Conservation (phyloP, 2,797 vertebrate species). For the Sphaeramia orbicularis region DNA sequence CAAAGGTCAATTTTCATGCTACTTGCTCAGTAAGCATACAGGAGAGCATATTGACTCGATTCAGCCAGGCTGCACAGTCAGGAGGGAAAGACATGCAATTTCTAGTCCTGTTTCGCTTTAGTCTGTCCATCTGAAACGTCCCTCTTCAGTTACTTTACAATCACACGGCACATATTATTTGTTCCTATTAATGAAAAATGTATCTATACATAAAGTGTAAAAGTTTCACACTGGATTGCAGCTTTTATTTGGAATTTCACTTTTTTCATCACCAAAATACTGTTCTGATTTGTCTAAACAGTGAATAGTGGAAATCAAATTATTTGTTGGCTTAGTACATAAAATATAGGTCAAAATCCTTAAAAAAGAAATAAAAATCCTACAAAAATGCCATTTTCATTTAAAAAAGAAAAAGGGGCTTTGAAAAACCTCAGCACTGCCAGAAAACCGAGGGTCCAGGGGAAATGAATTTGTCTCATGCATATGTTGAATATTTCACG, state of each 20-base stretch:
- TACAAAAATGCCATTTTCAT: too few relatives aligned
- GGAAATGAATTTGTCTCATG: conserved; percentile 72
- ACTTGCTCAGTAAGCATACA: conserved; percentile 77
- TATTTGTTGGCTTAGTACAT: conserved; percentile 2
- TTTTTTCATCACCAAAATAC: conserved; percentile 25
- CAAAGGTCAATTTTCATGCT: conserved; percentile 85
- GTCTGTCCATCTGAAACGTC: conserved; percentile 7
- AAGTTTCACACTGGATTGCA: conserved; percentile 15
- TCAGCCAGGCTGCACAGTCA: conserved; percentile 62
- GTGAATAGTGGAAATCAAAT: conserved; percentile 3
- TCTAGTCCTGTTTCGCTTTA: conserved; percentile 42
- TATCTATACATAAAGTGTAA: conserved; percentile 1
- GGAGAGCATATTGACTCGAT: conserved; percentile 75
- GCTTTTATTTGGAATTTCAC: neutral
- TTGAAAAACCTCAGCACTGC: conserved; percentile 10
- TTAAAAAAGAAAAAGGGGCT: too few relatives aligned
- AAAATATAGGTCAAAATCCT: conserved; percentile 16
- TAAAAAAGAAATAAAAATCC: too few relatives aligned
- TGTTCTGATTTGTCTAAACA: conserved; percentile 9
- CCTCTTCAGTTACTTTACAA: too few relatives aligned
- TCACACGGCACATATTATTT: too few relatives aligned
- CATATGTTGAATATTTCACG: conserved; percentile 80
- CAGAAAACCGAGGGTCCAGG: conserved; percentile 46
- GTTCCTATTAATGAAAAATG: too few relatives aligned
- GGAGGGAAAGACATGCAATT: conserved; percentile 62